Conservation (phyloP, 2,113 vertebrate species). For the Xyliphius kryptos region DNA sequence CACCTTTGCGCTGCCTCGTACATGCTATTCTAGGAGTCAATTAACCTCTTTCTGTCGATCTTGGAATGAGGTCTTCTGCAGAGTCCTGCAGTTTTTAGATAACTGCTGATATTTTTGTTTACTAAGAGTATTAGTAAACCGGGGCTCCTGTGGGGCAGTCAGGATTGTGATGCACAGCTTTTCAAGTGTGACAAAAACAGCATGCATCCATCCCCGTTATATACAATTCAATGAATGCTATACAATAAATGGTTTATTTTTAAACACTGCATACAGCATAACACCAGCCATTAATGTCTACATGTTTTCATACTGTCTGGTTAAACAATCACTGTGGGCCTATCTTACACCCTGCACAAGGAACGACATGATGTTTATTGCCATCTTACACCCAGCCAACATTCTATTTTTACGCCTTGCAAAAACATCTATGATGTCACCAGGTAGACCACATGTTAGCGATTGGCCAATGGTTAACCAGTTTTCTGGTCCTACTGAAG, state of each 20-base stretch:
- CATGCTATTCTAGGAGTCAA: constrained; percentile 29
- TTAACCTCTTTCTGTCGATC: constrained; percentile 34
- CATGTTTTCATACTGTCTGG: neutral
- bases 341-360: too few species aligned
- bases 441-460: too few species aligned
- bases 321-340: too few species aligned
- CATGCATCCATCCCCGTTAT: neutral
- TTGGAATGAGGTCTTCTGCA: constrained; percentile 14
- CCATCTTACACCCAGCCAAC: too few species aligned
- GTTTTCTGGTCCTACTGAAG: too few species aligned
- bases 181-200: constrained; percentile 1
- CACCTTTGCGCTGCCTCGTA: constrained; percentile 15
- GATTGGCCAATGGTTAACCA: too few species aligned
- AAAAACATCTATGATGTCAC: too few species aligned
- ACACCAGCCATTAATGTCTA: neutral
- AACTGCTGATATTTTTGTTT: constrained; percentile 24
- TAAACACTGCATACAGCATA: neutral
- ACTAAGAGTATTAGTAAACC: neutral
- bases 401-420: too few species aligned
- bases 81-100: constrained; percentile 6
- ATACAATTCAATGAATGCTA: neutral
- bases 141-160: neutral
- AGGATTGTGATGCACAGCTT: neutral
- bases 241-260: too few species aligned
- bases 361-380: too few species aligned